Evolutionary conservation across 2,113 vertebrate genomes (phyloP).

Genomic region (Rutilus rutilus): DNA sequence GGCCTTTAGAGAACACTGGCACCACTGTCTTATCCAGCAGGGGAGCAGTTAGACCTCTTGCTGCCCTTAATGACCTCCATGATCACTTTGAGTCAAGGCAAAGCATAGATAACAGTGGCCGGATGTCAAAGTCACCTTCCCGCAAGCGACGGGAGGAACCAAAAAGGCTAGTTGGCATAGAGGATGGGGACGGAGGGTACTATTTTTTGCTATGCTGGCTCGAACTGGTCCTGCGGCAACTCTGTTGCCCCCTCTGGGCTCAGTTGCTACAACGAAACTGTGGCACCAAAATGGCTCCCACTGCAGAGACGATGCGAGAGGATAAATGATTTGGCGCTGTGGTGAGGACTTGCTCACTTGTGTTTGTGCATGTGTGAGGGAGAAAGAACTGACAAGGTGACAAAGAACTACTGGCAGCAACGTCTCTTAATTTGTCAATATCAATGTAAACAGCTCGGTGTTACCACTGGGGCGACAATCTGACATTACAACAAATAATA

Average conservation of each 20-base stretch:
- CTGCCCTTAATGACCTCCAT: neutral
- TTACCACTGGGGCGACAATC: neutral
- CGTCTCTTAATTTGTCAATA: neutral
- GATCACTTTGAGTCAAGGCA: neutral
- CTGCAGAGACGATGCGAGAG: constrained; percentile 25
- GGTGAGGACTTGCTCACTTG: constrained; percentile 9
- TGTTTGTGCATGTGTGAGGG: constrained; percentile 3
- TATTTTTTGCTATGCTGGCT: constrained; percentile 56
- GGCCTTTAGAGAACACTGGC: neutral
- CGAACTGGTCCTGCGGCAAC: constrained; percentile 61
- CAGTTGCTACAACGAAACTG: constrained; percentile 36
- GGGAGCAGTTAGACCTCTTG: neutral
- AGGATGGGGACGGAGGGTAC: constrained; percentile 22
- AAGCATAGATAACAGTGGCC: constrained; percentile 1
- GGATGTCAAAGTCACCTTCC: constrained; percentile 50
- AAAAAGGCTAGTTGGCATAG: constrained; percentile 51
- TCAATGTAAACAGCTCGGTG: neutral
- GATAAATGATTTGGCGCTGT: constrained; percentile 28
- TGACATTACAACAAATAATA: neutral
- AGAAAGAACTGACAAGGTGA: constrained; percentile 30
- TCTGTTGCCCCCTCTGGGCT: constrained; percentile 55
- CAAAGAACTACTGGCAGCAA: constrained; percentile 17
- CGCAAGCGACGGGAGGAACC: constrained; percentile 5
- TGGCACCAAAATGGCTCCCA: constrained; percentile 41
- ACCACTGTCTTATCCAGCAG: neutral